Evolutionary conservation across 1,140 invertebrate genomes (phyloP).

Genomic region (Drosophila ficusphila): DNA sequence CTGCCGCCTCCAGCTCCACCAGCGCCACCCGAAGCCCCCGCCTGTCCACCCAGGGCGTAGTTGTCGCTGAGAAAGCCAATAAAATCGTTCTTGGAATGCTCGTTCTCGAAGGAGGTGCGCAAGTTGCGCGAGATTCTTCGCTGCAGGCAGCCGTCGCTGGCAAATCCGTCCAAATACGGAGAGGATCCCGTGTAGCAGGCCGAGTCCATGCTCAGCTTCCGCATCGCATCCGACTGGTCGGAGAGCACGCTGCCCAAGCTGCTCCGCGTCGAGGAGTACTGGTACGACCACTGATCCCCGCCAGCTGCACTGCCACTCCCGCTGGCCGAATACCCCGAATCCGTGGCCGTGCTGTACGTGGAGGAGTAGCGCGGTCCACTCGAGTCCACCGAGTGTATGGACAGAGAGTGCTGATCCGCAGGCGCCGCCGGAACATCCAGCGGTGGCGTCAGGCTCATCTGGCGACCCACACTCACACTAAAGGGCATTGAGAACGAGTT

Average conservation of each 20-base stretch:
- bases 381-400: conserved; percentile 49
- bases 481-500: conserved; percentile 82
- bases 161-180: conserved; percentile 62
- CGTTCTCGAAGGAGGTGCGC: conserved; percentile 83
- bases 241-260: conserved; percentile 79
- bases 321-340: conserved; percentile 80
- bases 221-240: conserved; percentile 68
- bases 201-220: conserved; percentile 81
- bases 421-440: conserved; percentile 68
- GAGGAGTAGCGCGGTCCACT: conserved; percentile 72
- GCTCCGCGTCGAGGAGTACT: conserved; percentile 82
- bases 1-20: conserved; percentile 53
- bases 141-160: conserved; percentile 79
- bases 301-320: conserved; percentile 62
- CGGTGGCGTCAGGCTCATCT: conserved; percentile 75
- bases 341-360: conserved; percentile 80
- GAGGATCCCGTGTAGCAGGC: conserved; percentile 59
- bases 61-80: conserved; percentile 83
- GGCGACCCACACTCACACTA: conserved; percentile 68
- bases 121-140: conserved; percentile 82
- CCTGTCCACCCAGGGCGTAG: conserved; percentile 23
- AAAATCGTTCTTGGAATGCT: conserved; percentile 78
- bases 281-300: conserved; percentile 79
- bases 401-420: conserved; percentile 65
- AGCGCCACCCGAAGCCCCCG: conserved; percentile 3